Evolutionary conservation across 2,888 invertebrate genomes (phyloP), one percentile per base, ranked within the genome.

Genomic region (Caprella mutica): DNA sequence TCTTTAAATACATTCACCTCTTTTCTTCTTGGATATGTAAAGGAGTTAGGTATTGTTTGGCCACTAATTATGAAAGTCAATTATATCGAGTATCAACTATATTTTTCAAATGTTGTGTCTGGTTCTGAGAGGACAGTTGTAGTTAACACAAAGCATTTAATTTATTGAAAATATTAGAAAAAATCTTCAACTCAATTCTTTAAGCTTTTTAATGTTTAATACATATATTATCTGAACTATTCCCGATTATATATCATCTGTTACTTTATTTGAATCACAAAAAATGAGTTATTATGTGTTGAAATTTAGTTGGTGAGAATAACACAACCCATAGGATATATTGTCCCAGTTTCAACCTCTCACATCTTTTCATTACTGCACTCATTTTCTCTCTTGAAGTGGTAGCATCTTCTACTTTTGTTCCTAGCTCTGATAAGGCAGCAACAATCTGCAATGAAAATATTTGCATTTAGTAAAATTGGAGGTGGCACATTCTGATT

Each of bases 331-430:
- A n/a, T n/a, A n/a, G n/a, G n/a, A n/a, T n/a, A n/a, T n/a, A n/a
- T n/a, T n/a, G n/a, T n/a, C n/a, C n/a, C n/a, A n/a, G n/a, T n/a
- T n/a, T n/a, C n/a, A n/a, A n/a, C n/a, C n/a, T n/a, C 64, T 58
- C 24, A 64, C 64, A 35, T 56, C 64, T 55, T 52, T 64, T 64
- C 64, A 64, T 64, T 23, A 64, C 64, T 50, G 59, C 59, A 60
- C 60, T 64, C 64, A 64, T 64, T 8, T 60, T 42, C 35, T 64
- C 64, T 26, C 58, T 48, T 26, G 60, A 60, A 12, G 57, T 59
- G 27, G 60, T 48, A 14, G 64, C 64, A 35, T 58, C 58, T n/a
- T 60, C 64, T 24, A 64, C 29, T 26, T 54, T 51, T 9, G 58
- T 52, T 5, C 64, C 56, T 6, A 64, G 52, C 3, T 48, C 58